Evolutionary conservation across 2,888 invertebrate genomes (phyloP), one percentile per base, ranked within the genome.

Genomic region (Spilosoma lubricipeda): DNA sequence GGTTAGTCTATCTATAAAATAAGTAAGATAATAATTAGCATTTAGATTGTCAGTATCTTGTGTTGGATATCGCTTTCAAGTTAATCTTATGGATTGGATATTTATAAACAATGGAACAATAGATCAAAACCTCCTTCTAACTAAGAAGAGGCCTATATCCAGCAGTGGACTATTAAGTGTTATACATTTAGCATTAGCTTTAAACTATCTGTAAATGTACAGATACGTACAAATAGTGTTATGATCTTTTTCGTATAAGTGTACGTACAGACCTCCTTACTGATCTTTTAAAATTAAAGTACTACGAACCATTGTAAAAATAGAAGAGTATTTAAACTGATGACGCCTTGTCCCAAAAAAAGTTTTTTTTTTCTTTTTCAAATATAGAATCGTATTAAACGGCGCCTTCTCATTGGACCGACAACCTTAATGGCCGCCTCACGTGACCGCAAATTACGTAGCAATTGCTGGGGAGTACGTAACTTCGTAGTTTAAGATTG

Each of bases 381-480:
- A 93, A 94, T 90, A 92, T 90, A 89, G 91, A 92, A 93, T 89
- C 91, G 90, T 89, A 95, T 95, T 94, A 94, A 94, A 91, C 80
- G 87, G 82, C 84, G 91, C 88, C 87, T 89, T 91, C 90, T 89
- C 87, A 95, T 96, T 95, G 95, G 95, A 79, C 82, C 83, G 84
- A 78, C 82, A 78, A 85, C 82, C 82, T 88, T 96, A 96, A 96
- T 95, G 95, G 93, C 92, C 86, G 92, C 86, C 90, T 96, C 91
- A 93, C 95, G 95, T 95, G 95, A 95, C 95, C 94, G 90, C 94
- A 94, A 94, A 94, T 93, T 93, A 91, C 91, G 89, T 87, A 89
- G 91, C 92, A 91, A 93, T 92, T 90, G 91, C 88, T 86, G 84
- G 88, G 90, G 90, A 85, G 88, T 86, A 89, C 88, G 86, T 90